Evolutionary conservation across 2,797 vertebrate genomes (phyloP).

Genomic region (Myotis daubentonii): DNA sequence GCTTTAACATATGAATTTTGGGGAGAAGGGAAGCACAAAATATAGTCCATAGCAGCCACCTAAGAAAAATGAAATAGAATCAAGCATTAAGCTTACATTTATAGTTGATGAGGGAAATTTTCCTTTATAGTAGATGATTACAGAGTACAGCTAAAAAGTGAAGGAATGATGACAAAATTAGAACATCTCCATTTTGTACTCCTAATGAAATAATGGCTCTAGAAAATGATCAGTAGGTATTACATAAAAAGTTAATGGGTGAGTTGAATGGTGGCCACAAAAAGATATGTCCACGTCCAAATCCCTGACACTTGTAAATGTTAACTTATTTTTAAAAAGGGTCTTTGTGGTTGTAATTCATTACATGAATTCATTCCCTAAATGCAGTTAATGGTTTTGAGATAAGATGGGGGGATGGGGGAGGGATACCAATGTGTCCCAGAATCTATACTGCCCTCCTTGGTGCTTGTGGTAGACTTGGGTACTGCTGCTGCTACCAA

Average conservation of each 20-base stretch:
- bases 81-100: neutral
- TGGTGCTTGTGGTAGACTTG: neutral
- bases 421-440: neutral
- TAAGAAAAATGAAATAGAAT: neutral
- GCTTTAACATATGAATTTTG: neutral
- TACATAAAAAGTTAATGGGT: neutral
- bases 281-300: neutral
- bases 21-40: neutral
- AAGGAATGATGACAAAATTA: neutral
- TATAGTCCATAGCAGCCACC: neutral
- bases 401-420: neutral
- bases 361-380: neutral
- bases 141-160: neutral
- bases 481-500: neutral
- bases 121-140: neutral
- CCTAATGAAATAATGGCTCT: neutral
- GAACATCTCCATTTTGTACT: neutral
- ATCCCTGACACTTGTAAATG: neutral
- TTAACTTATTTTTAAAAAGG: neutral
- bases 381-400: too few relatives aligned
- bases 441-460: neutral
- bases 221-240: neutral
- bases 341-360: neutral
- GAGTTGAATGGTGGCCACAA: neutral
- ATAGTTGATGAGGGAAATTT: neutral